Conservation (phyloP, 2,888 invertebrate genomes). For the Keiferia lycopersicella region DNA sequence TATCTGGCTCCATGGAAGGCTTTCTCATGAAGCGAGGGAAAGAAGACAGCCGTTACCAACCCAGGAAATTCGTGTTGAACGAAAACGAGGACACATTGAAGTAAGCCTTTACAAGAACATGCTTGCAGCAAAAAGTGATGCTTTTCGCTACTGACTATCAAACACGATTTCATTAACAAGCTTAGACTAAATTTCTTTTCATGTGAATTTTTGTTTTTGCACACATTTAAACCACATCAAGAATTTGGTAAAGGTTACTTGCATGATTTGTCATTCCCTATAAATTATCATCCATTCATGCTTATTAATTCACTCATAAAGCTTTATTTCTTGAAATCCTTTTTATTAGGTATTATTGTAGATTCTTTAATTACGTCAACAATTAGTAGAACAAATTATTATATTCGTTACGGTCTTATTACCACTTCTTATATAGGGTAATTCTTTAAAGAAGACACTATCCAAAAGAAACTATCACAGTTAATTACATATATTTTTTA, state of each 20-base stretch:
- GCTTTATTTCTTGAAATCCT: constrained; percentile 17
- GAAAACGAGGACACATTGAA: constrained; percentile 91
- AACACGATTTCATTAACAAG: not conserved
- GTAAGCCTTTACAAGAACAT: constrained; percentile 51
- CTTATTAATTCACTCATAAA: constrained; percentile 24
- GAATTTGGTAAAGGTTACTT: constrained; percentile 17
- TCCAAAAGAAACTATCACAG: no score
- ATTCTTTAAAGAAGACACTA: no score
- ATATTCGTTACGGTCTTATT: no score
- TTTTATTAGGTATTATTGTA: not conserved
- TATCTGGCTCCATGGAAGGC: constrained; percentile 91
- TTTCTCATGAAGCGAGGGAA: constrained; percentile 94
- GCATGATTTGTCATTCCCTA: constrained; percentile 22
- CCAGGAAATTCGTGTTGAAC: constrained; percentile 90
- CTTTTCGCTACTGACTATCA: not conserved
- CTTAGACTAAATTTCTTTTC: no score
- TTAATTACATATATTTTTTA: not conserved
- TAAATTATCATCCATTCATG: constrained; percentile 26
- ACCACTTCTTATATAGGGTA: no score
- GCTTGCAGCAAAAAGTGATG: not conserved
- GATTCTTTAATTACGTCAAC: not conserved
- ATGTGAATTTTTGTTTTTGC: not conserved
- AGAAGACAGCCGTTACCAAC: constrained; percentile 91
- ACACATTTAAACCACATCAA: constrained; percentile 12
- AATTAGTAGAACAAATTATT: not conserved